Evolutionary conservation across 2,888 invertebrate genomes (phyloP).

Genomic region (Heliothis peltigera): DNA sequence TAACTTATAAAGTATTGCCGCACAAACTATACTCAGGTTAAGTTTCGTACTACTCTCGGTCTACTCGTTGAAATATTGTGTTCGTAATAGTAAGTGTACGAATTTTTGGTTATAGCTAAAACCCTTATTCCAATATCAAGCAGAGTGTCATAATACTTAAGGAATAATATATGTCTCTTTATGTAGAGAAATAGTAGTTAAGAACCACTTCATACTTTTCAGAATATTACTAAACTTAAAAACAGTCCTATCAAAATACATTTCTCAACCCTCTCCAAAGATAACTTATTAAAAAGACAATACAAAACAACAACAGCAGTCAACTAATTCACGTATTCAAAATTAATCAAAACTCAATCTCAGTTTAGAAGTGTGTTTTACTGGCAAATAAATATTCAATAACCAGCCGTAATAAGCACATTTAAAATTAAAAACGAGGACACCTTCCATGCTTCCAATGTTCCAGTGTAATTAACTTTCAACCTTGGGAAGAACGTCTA

Average conservation of each 20-base stretch:
- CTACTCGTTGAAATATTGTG: slow-evolving; percentile 32
- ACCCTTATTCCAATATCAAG: too few species aligned
- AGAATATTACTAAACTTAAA: too few species aligned
- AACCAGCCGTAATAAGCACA: slow-evolving; percentile 14
- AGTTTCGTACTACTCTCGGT: slow-evolving; percentile 32
- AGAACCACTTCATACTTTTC: too few species aligned
- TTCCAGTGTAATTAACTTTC: slow-evolving; percentile 16
- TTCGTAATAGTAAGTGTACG: slow-evolving; percentile 33
- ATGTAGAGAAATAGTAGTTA: too few species aligned
- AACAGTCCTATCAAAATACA: too few species aligned
- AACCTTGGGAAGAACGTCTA: slow-evolving; percentile 7
- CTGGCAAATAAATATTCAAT: slow-evolving; percentile 12
- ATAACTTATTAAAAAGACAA: neutral
- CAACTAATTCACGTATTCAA: neutral
- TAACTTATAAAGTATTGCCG: slow-evolving; percentile 39
- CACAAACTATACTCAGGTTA: slow-evolving; percentile 15
- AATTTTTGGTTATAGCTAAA: too few species aligned
- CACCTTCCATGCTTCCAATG: slow-evolving; percentile 1
- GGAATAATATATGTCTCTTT: too few species aligned
- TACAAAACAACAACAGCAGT: neutral
- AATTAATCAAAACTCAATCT: slow-evolving; percentile 13
- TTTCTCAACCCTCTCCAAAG: too few species aligned
- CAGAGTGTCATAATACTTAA: too few species aligned
- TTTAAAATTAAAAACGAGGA: slow-evolving; percentile 30
- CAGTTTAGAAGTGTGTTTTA: slow-evolving; percentile 2